A percentile compares a stretch with the other conserved stretches of the same genome.
Conservation (phyloP, 2,113 vertebrate genomes). For the Platysteira castanea region DNA sequence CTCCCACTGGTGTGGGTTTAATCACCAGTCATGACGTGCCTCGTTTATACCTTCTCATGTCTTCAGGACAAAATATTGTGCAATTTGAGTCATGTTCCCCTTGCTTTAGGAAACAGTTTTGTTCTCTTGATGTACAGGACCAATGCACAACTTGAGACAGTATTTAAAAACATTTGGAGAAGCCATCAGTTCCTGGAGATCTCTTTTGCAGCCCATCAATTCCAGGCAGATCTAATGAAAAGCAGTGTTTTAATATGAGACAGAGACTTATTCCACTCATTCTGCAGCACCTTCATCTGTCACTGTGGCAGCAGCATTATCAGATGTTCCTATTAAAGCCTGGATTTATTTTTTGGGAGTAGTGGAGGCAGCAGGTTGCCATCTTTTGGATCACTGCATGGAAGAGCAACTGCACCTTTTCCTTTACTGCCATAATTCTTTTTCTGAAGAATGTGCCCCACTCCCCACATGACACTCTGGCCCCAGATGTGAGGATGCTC, state of each 20-base stretch:
- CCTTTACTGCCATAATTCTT: background rate
- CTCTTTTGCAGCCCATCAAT: conserved; percentile 20
- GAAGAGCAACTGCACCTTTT: background rate
- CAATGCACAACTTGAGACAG: background rate
- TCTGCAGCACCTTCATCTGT: conserved; percentile 20
- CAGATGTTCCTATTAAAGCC: conserved; percentile 20
- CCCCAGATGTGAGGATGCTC: background rate
- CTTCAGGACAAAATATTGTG: background rate
- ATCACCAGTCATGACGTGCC: background rate
- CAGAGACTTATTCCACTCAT: conserved; percentile 50
- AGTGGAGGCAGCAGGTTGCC: background rate
- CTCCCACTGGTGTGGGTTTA: background rate
- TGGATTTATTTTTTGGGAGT: conserved; percentile 30
- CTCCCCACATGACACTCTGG: background rate
- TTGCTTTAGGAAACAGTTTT: background rate
- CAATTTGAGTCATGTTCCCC: background rate
- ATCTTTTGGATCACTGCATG: background rate
- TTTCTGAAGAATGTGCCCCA: background rate
- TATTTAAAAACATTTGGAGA: conserved; percentile 34
- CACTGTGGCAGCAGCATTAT: conserved; percentile 8
- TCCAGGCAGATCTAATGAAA: conserved; percentile 30
- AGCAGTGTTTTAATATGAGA: conserved; percentile 44
- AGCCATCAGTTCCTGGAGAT: background rate
- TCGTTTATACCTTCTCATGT: background rate
- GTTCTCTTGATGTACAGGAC: background rate